A percentile compares a stretch with the other conserved stretches of the same genome.
Evolutionary conservation across 1,140 invertebrate genomes (phyloP).

Genomic region (Pachyrhynchus sulphureomaculatus): DNA sequence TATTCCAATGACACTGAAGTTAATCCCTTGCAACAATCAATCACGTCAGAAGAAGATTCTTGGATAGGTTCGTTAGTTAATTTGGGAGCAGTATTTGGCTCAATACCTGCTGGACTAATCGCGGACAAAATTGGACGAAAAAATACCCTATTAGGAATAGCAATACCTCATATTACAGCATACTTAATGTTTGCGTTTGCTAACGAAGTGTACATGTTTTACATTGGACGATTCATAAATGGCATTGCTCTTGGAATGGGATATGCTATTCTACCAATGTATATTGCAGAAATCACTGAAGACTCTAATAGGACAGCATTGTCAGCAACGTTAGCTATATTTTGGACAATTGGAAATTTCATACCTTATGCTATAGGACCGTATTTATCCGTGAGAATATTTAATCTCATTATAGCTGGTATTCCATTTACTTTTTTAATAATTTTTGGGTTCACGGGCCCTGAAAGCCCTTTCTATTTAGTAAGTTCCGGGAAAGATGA

Average conservation of each 20-base stretch:
- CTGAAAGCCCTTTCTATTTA: constrained; percentile 77
- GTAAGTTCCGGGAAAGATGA: constrained; percentile 58
- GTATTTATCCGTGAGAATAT: constrained; percentile 40
- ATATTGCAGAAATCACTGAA: constrained; percentile 66
- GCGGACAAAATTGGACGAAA: constrained; percentile 52
- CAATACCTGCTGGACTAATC: constrained; percentile 40
- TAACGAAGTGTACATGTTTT: constrained; percentile 54
- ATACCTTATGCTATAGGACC: constrained; percentile 38
- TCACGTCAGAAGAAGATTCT: constrained; percentile 60
- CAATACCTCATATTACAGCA: constrained; percentile 62
- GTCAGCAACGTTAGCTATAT: constrained; percentile 25
- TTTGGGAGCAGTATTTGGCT: constrained; percentile 70
- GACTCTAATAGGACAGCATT: constrained; percentile 62
- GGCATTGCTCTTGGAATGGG: constrained; percentile 68
- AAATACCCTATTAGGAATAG: constrained; percentile 46
- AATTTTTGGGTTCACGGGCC: constrained; percentile 53
- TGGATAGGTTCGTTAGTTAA: constrained; percentile 82
- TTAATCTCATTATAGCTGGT: constrained; percentile 54
- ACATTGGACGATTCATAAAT: constrained; percentile 55
- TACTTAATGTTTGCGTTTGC: constrained; percentile 64
- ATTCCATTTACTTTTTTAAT: constrained; percentile 57
- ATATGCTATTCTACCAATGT: constrained; percentile 65
- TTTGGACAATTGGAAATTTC: constrained; percentile 36
- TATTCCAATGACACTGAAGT: constrained; percentile 19
- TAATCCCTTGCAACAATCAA: constrained; percentile 42